phyloP scores from a whole-genome alignment of 2,888 invertebrate species.

The Drosophila nigricruria region DNA sequence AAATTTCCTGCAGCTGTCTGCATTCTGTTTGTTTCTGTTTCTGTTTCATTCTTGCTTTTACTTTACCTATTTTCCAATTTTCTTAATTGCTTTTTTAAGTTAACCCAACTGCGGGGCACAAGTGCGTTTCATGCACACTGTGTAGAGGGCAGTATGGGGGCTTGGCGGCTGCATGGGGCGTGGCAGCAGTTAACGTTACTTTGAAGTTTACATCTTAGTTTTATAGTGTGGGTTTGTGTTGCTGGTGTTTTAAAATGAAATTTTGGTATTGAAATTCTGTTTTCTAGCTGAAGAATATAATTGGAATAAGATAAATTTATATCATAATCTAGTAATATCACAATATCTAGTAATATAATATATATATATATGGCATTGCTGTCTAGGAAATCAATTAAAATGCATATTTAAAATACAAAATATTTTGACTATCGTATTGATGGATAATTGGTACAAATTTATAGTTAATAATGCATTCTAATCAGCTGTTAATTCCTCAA shows the following conservation, averaged over 20 bases:
- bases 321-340: too few relatives aligned
- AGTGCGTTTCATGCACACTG: conserved; percentile 32
- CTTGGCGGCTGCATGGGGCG: background rate
- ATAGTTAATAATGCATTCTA: too few relatives aligned
- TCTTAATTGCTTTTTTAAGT: conserved; percentile 56
- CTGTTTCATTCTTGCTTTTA: conserved; percentile 15
- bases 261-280: background rate
- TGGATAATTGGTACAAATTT: too few relatives aligned
- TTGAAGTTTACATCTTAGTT: conserved; percentile 8
- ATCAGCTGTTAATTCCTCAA: too few relatives aligned
- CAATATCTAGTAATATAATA: too few relatives aligned
- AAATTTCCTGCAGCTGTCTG: conserved; percentile 29
- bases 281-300: background rate
- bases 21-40: conserved; percentile 17
- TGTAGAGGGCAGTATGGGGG: background rate
- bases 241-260: background rate
- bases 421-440: too few relatives aligned
- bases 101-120: conserved; percentile 24
- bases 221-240: background rate
- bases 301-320: too few relatives aligned
- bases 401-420: background rate
- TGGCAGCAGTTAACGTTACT: background rate
- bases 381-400: background rate
- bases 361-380: too few relatives aligned
- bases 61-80: conserved; percentile 39